These are phyloP conservation scores for Lepus europaeus DNA, from an alignment of 2,113 vertebrate species.

Conservation along the genomic window DNA sequence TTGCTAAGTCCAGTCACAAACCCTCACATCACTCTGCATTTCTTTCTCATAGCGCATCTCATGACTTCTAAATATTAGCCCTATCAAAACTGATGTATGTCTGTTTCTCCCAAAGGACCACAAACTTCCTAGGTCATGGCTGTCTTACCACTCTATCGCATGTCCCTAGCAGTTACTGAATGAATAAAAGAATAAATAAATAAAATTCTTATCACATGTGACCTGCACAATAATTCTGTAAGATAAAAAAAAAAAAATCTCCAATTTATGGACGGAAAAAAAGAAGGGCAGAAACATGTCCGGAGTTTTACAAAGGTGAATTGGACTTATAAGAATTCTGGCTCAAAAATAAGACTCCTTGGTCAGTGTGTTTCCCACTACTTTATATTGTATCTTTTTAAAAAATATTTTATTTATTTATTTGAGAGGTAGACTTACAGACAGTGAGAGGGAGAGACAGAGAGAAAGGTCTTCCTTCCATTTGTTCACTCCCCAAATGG, in stretches of 20 bases:
- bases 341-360: not conserved
- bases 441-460: too few species aligned
- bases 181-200: not conserved
- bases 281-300: not conserved
- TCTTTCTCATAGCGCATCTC: not conserved
- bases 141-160: not conserved
- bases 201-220: not conserved
- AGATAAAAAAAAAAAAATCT: not conserved
- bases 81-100: not conserved
- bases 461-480: too few species aligned
- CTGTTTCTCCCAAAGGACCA: fast-evolving
- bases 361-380: not conserved
- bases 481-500: too few species aligned
- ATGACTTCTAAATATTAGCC: not conserved
- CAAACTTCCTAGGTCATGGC: fast-evolving
- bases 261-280: not conserved
- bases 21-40: too few species aligned
- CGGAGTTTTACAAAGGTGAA: not conserved
- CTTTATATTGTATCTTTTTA: not conserved
- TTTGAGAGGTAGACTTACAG: too few species aligned
- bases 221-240: not conserved
- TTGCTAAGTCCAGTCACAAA: not conserved
- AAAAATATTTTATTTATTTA: too few species aligned
- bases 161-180: not conserved
- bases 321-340: not conserved